phyloP scores from a whole-genome alignment of 2,888 invertebrate genomes.

The Tolmerus cingulatus region DNA sequence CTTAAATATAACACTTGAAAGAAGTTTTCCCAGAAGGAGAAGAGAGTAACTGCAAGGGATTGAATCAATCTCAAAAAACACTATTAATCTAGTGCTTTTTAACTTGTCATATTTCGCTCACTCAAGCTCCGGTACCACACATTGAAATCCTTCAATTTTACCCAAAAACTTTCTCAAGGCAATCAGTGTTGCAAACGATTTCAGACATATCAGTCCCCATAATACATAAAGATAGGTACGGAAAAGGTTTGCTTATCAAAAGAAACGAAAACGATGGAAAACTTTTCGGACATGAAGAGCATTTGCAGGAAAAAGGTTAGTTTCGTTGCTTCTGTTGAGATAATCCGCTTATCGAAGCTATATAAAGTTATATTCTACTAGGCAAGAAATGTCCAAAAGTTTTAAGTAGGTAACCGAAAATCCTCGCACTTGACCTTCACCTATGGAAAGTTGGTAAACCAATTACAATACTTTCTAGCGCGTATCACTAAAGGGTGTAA shows the following conservation, averaged over 20 bases:
- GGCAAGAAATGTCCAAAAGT: background rate
- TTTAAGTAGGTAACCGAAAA: background rate
- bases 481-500: no score
- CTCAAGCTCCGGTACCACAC: background rate
- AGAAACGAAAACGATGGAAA: background rate
- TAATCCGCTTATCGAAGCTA: background rate
- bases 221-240: background rate
- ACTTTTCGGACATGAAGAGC: background rate
- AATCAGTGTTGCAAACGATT: background rate
- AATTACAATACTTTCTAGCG: no score
- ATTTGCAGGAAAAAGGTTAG: background rate
- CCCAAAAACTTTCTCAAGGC: background rate
- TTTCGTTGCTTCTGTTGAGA: background rate
- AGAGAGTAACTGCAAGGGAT: background rate
- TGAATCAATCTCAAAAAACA: background rate
- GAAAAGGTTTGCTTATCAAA: background rate
- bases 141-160: background rate
- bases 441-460: no score
- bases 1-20: background rate
- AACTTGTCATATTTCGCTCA: background rate
- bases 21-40: background rate
- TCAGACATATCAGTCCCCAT: background rate
- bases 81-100: background rate
- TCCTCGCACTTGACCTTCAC: background rate
- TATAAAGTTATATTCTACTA: background rate